A percentile compares a stretch with the other conserved stretches of the same genome.
phyloP scores from a whole-genome alignment of 1,140 invertebrate species.

The Sarcophaga peregrina region DNA sequence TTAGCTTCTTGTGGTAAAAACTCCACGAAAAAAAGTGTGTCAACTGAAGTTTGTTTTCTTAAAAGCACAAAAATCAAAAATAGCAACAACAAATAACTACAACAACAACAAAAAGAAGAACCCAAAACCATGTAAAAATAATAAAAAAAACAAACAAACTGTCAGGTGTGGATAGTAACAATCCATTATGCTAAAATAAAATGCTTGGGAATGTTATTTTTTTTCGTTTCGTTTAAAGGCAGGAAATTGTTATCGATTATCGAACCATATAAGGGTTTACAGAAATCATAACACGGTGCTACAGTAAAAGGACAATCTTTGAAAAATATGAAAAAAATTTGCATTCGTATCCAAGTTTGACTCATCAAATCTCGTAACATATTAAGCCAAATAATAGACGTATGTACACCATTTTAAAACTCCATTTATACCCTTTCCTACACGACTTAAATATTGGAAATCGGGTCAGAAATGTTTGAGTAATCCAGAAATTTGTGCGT shows the following conservation, averaged over 20 bases:
- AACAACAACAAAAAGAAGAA: constrained; percentile 14
- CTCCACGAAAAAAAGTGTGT: constrained; percentile 23
- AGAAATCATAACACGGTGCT: no score
- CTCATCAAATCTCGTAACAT: no score
- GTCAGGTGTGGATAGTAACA: constrained; percentile 14
- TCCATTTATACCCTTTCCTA: no score
- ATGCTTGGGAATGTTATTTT: background rate
- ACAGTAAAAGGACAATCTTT: no score
- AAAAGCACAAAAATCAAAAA: background rate
- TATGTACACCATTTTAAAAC: no score
- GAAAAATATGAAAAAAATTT: no score
- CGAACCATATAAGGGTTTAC: background rate
- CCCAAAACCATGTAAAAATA: background rate
- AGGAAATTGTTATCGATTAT: background rate
- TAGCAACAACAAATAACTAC: background rate
- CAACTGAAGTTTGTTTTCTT: constrained; percentile 28
- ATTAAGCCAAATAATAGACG: no score
- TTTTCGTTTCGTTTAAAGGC: background rate
- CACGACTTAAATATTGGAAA: no score
- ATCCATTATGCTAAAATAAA: background rate
- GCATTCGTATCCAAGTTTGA: no score
- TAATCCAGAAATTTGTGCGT: no score
- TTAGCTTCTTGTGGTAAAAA: background rate
- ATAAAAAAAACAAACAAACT: background rate
- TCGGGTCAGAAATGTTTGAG: no score